A percentile compares a stretch with the other conserved stretches of the same genome.
These are phyloP conservation scores for Stenodera caucasica DNA, from an alignment of 2,888 invertebrate species.

Conservation along the genomic window DNA sequence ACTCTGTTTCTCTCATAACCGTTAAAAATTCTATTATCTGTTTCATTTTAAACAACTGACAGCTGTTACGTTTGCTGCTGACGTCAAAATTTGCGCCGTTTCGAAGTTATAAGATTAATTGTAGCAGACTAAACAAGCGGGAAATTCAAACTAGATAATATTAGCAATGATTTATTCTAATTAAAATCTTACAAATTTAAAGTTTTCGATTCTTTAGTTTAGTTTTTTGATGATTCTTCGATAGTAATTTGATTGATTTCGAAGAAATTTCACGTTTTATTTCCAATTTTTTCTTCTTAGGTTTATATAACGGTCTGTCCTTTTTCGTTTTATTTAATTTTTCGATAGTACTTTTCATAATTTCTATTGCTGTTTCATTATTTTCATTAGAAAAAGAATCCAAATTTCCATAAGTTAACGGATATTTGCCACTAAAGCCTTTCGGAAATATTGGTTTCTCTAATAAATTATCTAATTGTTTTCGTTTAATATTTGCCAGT, in stretches of 20 bases:
- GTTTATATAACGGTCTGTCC: conserved; percentile 42
- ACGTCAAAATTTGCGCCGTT: no score
- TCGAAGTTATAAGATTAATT: no score
- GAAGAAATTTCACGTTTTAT: background rate
- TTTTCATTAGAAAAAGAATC: conserved; percentile 13
- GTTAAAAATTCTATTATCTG: background rate
- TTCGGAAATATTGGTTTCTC: conserved; percentile 66
- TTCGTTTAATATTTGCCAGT: conserved; percentile 56
- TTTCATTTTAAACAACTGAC: conserved; percentile 4
- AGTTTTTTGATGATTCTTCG: background rate
- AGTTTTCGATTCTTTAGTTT: background rate
- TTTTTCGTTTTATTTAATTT: conserved; percentile 35
- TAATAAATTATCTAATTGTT: conserved; percentile 60
- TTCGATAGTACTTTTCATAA: conserved; percentile 48
- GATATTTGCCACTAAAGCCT: conserved; percentile 69
- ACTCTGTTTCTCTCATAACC: background rate
- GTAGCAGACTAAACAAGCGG: no score
- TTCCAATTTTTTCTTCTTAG: conserved; percentile 30
- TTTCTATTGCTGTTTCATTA: conserved; percentile 24
- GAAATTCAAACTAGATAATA: no score
- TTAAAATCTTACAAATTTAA: no score
- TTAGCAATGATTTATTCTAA: no score
- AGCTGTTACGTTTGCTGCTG: background rate
- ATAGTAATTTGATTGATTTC: background rate
- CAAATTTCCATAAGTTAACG: conserved; percentile 47